These are phyloP conservation scores for Diadumene lineata DNA, from an alignment of 92 coral and sea anemone species.

Conservation along the genomic window DNA sequence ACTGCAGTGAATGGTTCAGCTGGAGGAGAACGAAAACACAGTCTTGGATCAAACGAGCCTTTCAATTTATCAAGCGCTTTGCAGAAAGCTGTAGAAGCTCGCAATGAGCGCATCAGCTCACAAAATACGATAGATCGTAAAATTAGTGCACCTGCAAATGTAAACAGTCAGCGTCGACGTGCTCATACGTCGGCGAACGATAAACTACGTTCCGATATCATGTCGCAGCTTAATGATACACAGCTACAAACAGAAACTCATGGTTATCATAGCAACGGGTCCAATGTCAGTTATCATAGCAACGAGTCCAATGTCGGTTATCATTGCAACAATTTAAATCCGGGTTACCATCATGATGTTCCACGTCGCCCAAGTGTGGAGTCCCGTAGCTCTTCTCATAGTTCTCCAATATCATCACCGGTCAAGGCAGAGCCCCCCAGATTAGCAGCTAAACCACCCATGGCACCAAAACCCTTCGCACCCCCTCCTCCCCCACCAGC, in stretches of 20 bases:
- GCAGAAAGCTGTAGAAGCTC: conserved; percentile 77
- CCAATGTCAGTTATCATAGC: background rate
- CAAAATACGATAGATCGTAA: conserved; percentile 35
- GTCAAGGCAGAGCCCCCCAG: conserved; percentile 7
- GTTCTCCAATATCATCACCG: conserved; percentile 20
- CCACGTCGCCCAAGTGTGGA: conserved; percentile 18
- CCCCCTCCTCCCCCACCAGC: conserved; percentile 60
- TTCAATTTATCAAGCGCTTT: conserved; percentile 68
- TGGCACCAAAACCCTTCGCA: conserved; percentile 20
- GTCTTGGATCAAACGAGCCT: conserved; percentile 43
- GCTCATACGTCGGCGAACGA: conserved; percentile 38
- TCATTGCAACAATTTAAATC: background rate
- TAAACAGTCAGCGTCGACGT: conserved; percentile 37
- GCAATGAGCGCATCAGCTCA: conserved; percentile 54
- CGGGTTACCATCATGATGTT: background rate
- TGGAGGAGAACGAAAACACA: conserved; percentile 25
- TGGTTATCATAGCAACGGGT: background rate
- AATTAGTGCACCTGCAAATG: conserved; percentile 57
- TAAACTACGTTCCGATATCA: conserved; percentile 53
- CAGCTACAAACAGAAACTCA: conserved; percentile 15
- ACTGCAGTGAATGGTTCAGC: background rate
- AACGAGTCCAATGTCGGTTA: background rate
- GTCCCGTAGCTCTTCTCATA: background rate
- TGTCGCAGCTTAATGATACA: conserved; percentile 45
- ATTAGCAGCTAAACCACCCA: conserved; percentile 19